Evolutionary conservation across 1,140 invertebrate species (phyloP), one percentile per base, ranked within the genome.

Genomic region (Neoseiulus cucumeris): DNA sequence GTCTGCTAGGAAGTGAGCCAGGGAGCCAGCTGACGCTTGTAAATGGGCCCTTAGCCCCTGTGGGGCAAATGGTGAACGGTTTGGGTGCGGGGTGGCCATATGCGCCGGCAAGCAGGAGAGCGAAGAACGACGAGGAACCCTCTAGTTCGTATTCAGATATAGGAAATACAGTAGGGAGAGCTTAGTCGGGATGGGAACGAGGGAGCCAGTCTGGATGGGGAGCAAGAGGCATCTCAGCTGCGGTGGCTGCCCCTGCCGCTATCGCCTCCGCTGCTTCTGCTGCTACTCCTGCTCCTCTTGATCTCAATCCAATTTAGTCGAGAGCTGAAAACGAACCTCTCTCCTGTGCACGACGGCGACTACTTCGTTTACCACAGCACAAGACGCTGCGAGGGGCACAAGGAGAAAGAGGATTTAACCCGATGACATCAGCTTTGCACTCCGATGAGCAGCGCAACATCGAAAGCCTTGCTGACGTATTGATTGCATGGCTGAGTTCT

Each of bases 71-170:
- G 14, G 12, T 25, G 51, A 59, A 39, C 33, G 33, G 33, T 39
- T 39, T 39, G 33, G 33, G 33, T 39, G 33, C 33, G 33, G n/a
- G 33, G 33, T 39, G 33, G 33, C 33, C 33, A 39, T 39, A 39
- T 39, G 33, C 33, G 33, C 33, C 4, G 9, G 33, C 33, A 39
- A 9, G 33, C 33, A 6, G 9, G 33, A 4, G 33, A 39, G 33
- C 33, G 33, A 39, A 4, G 33, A 39, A 9, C 33, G 33, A 39
- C 33, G 33, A 39, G 9, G 33, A 39, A 39, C 33, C 33, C 33
- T 39, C 51, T 59, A 59, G 51, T 59, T 25, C 51, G 51, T 59
- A 59, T 59, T 59, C 51, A 59, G 51, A 59, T 59, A 59, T 59
- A 59, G 51, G 33, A 39, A 39, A 39, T 39, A 39, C 33, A 39